These are phyloP conservation scores for Synergus laeviventris DNA, from an alignment of 2,888 invertebrate species.

Conservation along the genomic window DNA sequence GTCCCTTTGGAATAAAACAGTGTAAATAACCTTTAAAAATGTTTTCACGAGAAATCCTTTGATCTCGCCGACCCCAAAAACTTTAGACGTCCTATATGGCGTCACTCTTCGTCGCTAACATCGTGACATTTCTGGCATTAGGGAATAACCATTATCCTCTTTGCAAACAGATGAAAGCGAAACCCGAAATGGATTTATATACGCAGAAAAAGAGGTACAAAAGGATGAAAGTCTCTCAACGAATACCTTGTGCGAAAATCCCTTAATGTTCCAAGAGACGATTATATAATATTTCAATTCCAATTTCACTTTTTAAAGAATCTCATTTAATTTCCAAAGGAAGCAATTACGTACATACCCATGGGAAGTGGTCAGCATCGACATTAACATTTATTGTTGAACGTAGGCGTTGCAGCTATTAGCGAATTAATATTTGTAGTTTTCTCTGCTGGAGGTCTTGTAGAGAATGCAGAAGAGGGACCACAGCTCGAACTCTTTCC, in stretches of 20 bases:
- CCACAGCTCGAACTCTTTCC: background rate
- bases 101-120: conserved; percentile 49
- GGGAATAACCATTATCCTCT: conserved; percentile 73
- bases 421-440: conserved; percentile 25
- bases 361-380: background rate
- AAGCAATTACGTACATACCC: too few species aligned
- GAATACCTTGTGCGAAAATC: conserved; percentile 50
- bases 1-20: too few species aligned
- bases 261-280: too few species aligned
- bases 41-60: conserved; percentile 53
- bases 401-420: conserved; percentile 20
- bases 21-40: background rate
- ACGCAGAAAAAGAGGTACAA: conserved; percentile 59
- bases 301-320: too few species aligned
- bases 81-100: conserved; percentile 42
- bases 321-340: too few species aligned
- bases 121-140: conserved; percentile 62
- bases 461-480: background rate
- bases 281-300: too few species aligned
- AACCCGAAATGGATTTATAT: conserved; percentile 72
- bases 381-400: background rate
- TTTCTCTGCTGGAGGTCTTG: conserved; percentile 15
- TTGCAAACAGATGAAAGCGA: conserved; percentile 71
- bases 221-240: conserved; percentile 59
- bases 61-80: conserved; percentile 59